Evolutionary conservation across 2,888 invertebrate genomes (phyloP).

Genomic region (Blastobasis adustella): DNA sequence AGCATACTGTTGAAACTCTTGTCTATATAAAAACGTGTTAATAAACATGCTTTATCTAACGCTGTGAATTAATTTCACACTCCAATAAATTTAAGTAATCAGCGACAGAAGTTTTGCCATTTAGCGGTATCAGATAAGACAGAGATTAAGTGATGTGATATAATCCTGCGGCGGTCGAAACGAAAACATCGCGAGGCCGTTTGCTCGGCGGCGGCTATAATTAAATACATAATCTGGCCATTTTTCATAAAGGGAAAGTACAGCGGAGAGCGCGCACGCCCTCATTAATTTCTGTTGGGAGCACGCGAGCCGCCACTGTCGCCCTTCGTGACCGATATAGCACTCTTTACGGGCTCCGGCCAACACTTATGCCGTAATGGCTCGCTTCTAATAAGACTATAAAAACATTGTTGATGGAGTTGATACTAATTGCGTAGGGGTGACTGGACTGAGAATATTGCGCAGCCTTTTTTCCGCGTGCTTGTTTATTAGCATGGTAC

Average conservation of each 20-base stretch:
- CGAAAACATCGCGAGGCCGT: neutral
- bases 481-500: too few relatives aligned
- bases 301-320: conserved; percentile 1
- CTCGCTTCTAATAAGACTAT: neutral
- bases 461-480: too few relatives aligned
- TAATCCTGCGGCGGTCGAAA: neutral
- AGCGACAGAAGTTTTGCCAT: neutral
- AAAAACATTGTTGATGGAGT: neutral
- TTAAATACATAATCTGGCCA: conserved; percentile 7
- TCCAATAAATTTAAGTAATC: too few relatives aligned
- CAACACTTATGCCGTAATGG: neutral
- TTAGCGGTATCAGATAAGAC: neutral
- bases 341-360: neutral
- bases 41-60: too few relatives aligned
- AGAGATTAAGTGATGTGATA: neutral
- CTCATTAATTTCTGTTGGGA: conserved; percentile 5
- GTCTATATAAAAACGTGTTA: too few relatives aligned
- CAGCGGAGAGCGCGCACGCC: neutral
- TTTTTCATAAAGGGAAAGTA: conserved; percentile 6
- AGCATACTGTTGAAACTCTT: too few relatives aligned
- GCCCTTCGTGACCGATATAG: conserved; percentile 2
- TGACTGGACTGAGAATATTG: conserved; percentile 3
- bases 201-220: conserved; percentile 1
- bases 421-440: neutral
- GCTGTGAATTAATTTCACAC: too few relatives aligned